phyloP scores from a whole-genome alignment of 2,797 vertebrate genomes.

The Rhodeus uyekii region DNA sequence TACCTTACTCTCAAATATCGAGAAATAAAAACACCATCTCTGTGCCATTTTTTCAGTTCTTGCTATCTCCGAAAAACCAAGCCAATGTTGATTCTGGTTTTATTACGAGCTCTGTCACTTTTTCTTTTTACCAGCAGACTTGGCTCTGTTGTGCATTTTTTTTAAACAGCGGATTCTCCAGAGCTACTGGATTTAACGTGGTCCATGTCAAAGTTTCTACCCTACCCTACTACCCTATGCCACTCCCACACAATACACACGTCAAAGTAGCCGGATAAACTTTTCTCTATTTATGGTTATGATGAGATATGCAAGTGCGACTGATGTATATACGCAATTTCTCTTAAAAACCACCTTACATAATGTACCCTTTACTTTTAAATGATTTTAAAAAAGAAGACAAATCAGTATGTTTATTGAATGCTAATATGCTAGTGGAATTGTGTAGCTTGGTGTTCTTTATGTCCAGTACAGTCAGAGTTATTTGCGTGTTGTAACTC shows the following conservation, averaged over 20 bases:
- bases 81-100: not conserved
- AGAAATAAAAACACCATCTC: not conserved
- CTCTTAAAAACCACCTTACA: not conserved
- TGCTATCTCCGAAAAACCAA: not conserved
- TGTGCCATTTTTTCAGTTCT: not conserved
- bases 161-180: not conserved
- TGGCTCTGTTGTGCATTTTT: rapidly evolving
- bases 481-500: not conserved
- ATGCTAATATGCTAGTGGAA: not conserved
- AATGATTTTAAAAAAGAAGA: not conserved
- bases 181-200: not conserved
- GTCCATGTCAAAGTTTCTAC: not conserved
- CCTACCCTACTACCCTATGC: not conserved
- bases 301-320: not conserved
- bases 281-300: not conserved
- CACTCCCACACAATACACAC: too few species aligned
- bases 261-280: too few species aligned
- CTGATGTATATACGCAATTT: not conserved
- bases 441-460: not conserved
- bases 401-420: not conserved
- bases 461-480: not conserved
- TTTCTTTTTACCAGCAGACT: not conserved
- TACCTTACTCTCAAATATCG: not conserved
- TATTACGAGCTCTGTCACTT: not conserved
- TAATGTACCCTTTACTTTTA: not conserved